Evolutionary conservation across 2,113 vertebrate genomes (phyloP).

Genomic region (Mesitornis unicolor): DNA sequence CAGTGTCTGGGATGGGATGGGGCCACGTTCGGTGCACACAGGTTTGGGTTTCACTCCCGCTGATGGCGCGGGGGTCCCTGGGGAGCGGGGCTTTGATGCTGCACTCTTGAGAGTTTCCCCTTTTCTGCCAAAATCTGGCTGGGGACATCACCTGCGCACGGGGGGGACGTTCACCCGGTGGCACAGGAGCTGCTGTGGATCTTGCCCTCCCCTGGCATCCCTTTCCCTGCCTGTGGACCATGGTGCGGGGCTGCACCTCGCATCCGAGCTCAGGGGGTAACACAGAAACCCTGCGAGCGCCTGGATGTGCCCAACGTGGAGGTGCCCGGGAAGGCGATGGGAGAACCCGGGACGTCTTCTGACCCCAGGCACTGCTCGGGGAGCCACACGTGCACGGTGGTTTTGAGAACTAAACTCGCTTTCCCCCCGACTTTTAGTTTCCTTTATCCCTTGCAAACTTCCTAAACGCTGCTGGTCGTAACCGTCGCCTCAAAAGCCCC

Average conservation of each 20-base stretch:
- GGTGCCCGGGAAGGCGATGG: rapidly evolving
- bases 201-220: not conserved
- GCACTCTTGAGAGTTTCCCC: not conserved
- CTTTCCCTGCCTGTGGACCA: rapidly evolving
- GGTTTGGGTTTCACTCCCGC: not conserved
- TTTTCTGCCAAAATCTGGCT: not conserved
- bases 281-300: rapidly evolving
- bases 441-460: not conserved
- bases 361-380: rapidly evolving
- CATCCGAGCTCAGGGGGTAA: not conserved
- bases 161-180: rapidly evolving
- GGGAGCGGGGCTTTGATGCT: not conserved
- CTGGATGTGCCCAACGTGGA: not conserved
- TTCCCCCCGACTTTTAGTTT: not conserved
- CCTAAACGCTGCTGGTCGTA: not conserved
- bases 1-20: rapidly evolving
- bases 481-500: slow-evolving; percentile 16
- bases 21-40: rapidly evolving
- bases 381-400: rapidly evolving
- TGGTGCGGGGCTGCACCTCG: not conserved
- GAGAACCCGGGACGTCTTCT: not conserved
- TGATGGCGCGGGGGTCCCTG: rapidly evolving
- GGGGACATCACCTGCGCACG: rapidly evolving
- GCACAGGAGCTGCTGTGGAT: rapidly evolving
- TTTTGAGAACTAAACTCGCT: not conserved